Base-by-base conservation (phyloP, 2,888 invertebrate species). In the Fissipunctia ypsillon region DNA sequence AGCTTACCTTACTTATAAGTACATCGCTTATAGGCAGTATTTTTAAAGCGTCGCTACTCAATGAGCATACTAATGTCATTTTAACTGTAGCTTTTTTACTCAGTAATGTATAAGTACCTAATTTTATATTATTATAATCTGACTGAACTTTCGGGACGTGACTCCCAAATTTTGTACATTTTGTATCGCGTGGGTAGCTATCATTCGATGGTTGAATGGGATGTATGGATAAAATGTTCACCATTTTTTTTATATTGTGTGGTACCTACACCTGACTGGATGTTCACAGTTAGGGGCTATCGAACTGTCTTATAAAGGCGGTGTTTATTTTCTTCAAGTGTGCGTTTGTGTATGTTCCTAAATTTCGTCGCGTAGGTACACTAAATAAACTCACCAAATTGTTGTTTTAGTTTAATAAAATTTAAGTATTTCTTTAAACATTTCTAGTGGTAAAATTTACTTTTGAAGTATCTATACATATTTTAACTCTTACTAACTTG, bases 81-180 rank as follows among this genome's bases (percentile, higher is more conserved):
- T 88, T 89, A 90, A 90, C 89, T 84, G 94, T 96, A 96, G 95
- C 95, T 95, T 96, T 96, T 96, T 92, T 95, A 95, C 94, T 94
- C 93, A 91, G 86, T 91, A 91, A 87, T 76, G 57, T 84, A 84
- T 90, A 90, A 91, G 91, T 91, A 81, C 68, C 84, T 83, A 90
- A 91, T 91, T 91, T 91, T 89, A 87, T 89, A 89, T 85, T 84
- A 89, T 90, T 85, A 88, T 91, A 92, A 90, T 93, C 91, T 90
- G 95, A 95, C 94, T 95, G 95, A 94, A 89, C 79, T 88, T 88
- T 91, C 78, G 89, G 91, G 88, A 87, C 87, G 80, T 88, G 84
- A 80, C 83, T 84, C 83, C 90, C 89, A 82, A 80, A 87, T 91
- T 92, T 91, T 93, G 93, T 94, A 94, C 89, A 93, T 93, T 93